Evolutionary conservation across 2,888 invertebrate species (phyloP).

Genomic region (Coremacera marginata): DNA sequence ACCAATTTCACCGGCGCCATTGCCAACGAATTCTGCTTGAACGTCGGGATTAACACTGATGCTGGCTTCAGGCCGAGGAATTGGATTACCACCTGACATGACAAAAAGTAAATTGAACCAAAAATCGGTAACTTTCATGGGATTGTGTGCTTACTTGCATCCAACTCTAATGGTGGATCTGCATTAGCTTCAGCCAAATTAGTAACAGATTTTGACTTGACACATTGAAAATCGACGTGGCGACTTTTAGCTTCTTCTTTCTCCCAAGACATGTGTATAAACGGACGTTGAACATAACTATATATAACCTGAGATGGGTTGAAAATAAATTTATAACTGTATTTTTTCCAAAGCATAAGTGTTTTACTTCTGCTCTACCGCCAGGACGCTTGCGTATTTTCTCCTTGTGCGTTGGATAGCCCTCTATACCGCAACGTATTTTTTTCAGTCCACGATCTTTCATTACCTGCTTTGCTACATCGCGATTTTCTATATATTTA

Average conservation of each 20-base stretch:
- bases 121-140: not conserved
- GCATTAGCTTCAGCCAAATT: slow-evolving; percentile 96
- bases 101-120: not conserved
- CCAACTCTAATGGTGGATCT: slow-evolving; percentile 77
- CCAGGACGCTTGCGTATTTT: slow-evolving; percentile 96
- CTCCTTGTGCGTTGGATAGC: slow-evolving; percentile 99
- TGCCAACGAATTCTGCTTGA: slow-evolving; percentile 44
- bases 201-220: slow-evolving; percentile 97
- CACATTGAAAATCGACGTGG: slow-evolving; percentile 99
- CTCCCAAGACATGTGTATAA: slow-evolving; percentile 95
- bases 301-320: slow-evolving; percentile 77
- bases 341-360: not conserved
- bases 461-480: slow-evolving; percentile 98
- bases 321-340: not conserved
- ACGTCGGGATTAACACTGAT: slow-evolving; percentile 55
- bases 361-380: slow-evolving; percentile 87
- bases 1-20: slow-evolving; percentile 40
- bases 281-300: slow-evolving; percentile 99
- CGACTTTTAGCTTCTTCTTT: slow-evolving; percentile 99
- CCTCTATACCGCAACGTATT: slow-evolving; percentile 98
- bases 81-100: slow-evolving; percentile 65
- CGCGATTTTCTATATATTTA: slow-evolving; percentile 99
- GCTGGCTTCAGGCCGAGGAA: slow-evolving; percentile 60
- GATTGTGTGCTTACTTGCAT: slow-evolving; percentile 60
- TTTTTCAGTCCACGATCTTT: slow-evolving; percentile 99